Conservation (phyloP, 2,113 vertebrate genomes). For the Phrynocephalus versicolor region DNA sequence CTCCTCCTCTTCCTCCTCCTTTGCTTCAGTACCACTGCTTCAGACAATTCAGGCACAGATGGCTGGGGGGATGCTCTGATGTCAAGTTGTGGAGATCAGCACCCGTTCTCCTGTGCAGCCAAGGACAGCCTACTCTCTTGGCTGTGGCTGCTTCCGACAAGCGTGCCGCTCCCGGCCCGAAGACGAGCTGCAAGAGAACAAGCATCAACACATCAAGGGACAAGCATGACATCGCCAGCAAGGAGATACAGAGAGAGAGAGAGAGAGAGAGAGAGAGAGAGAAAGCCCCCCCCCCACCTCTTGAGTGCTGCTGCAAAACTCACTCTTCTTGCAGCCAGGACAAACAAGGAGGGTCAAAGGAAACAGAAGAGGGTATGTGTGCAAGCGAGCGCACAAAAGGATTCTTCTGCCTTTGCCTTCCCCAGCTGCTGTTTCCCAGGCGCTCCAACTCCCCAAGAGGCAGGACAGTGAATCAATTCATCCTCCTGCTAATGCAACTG, state of each 20-base stretch:
- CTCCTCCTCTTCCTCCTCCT: neutral
- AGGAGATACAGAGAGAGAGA: neutral
- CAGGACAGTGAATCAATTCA: neutral
- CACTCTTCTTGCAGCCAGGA: neutral
- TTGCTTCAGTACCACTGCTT: neutral
- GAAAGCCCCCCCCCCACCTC: neutral
- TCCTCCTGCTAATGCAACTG: neutral
- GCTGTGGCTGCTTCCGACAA: neutral
- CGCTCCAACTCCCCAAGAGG: too few species aligned
- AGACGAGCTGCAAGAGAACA: conserved; percentile 10
- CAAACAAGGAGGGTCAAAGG: neutral
- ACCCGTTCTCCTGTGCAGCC: neutral
- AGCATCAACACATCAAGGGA: conserved; percentile 9
- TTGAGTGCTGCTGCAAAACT: neutral
- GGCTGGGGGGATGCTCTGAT: conserved; percentile 8
- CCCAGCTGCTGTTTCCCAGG: neutral
- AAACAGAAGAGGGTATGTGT: too few species aligned
- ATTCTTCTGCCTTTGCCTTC: neutral
- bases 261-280: neutral
- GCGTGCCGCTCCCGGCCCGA: neutral
- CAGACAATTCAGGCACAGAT: conserved; percentile 9
- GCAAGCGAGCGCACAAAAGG: neutral
- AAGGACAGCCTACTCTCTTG: neutral
- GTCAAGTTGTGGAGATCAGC: neutral
- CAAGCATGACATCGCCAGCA: neutral